Percentiles rank a stretch among this genome's conserved stretches.
Conservation (phyloP, 1,140 invertebrate genomes). For the Mamestra configurata region DNA sequence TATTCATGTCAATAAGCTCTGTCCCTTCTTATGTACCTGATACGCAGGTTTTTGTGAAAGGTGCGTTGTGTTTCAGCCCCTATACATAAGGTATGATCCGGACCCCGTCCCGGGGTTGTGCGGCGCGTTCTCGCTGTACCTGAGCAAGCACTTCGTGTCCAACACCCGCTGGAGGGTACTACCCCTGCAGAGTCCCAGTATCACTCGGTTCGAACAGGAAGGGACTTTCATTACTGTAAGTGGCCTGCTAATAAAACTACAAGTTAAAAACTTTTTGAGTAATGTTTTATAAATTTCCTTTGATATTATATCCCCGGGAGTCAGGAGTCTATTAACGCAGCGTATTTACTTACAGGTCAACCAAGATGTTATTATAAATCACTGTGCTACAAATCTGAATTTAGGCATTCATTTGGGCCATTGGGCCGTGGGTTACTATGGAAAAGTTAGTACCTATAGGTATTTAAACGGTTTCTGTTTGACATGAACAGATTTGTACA, state of each 20-base stretch:
- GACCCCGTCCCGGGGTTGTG: constrained; percentile 78
- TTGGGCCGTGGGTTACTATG: constrained; percentile 78
- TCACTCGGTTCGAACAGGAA: constrained; percentile 80
- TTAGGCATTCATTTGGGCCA: constrained; percentile 72
- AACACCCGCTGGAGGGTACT: constrained; percentile 81
- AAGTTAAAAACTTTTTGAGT: neutral
- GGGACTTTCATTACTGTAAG: constrained; percentile 71
- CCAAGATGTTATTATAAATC: constrained; percentile 79
- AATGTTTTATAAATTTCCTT: constrained; percentile 1
- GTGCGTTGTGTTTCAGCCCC: constrained; percentile 69
- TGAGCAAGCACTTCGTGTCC: constrained; percentile 79
- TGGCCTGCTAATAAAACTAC: neutral
- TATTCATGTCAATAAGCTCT: constrained; percentile 56
- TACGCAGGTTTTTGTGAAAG: constrained; percentile 40
- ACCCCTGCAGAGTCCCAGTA: constrained; percentile 68
- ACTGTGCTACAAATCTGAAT: constrained; percentile 82
- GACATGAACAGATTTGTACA: constrained; percentile 17
- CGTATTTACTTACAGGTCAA: constrained; percentile 77
- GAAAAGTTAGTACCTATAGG: constrained; percentile 74
- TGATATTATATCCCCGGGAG: constrained; percentile 1
- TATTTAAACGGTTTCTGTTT: neutral
- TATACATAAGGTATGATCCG: constrained; percentile 80
- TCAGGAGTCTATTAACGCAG: constrained; percentile 9
- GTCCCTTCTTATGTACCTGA: constrained; percentile 53
- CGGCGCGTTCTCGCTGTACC: constrained; percentile 74